Base-by-base conservation (phyloP, 2,113 vertebrate genomes). In the Sceloporus undulatus region DNA sequence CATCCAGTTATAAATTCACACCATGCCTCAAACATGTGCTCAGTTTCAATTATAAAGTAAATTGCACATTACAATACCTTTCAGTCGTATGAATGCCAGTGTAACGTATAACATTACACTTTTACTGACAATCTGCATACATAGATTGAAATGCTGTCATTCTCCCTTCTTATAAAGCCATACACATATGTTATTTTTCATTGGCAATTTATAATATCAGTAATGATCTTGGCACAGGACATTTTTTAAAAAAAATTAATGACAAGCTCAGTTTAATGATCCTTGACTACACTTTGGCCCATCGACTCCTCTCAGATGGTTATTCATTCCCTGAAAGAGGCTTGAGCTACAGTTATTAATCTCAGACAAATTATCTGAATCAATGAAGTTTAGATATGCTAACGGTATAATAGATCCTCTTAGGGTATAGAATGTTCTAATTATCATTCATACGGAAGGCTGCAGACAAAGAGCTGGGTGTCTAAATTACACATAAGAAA, bases 221-320 rank as follows among this genome's bases (percentile, higher is more conserved):
- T 93, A 91, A 93, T 0, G 48, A 93, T 84, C 89, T 92, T 83
- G 68, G 70, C 88, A 76, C 8, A 54, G 91, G 91, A 87, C 29
- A 71, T 91, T 93, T 93, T 92, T 82, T 85, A 85, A 29, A 76
- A 85, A 29, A 76, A 85, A 71, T 90, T 92, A 91, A 92, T 94
- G 88, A 83, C 88, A 90, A 91, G 81, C 42, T 79, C 85, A 71
- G 82, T 88, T 92, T 94, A 95, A 94, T 92, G 85, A 84, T 92
- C 91, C 91, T 91, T 91, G 84, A 81, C 90, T 88, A 73, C 68
- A 90, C 87, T 91, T 91, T 92, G 21, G 92, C 87, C 87, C 90
- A 89, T 91, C 87, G 85, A 3, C 0, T 23, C 18, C 9, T 92
- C 84, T 92, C 78, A 85, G 87, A 87, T 52, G n/a, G 74, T 92